phyloP scores from a whole-genome alignment of 2,113 vertebrate genomes.

The Leuciscus idus region DNA sequence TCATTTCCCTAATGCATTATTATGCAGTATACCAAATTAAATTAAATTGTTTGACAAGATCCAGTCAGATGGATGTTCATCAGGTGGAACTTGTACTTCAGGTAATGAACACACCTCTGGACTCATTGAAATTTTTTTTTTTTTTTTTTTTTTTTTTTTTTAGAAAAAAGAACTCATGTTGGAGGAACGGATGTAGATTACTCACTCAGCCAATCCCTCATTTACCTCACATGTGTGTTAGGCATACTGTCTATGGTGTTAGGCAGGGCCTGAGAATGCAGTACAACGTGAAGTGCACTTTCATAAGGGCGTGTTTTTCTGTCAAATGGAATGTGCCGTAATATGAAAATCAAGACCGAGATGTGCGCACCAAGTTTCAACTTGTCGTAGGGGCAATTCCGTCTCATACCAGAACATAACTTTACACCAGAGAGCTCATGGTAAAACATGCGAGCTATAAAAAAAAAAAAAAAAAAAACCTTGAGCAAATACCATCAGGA shows the following conservation, averaged over 20 bases:
- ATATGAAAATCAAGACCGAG: slow-evolving; percentile 29
- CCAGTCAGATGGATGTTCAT: not conserved
- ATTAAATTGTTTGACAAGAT: not conserved
- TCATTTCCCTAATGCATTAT: not conserved
- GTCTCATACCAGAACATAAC: slow-evolving; percentile 36
- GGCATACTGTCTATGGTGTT: not conserved
- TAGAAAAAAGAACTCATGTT: not conserved
- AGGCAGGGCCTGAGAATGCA: not conserved
- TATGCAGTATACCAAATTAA: not conserved
- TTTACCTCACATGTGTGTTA: slow-evolving; percentile 14
- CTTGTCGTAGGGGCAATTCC: slow-evolving; percentile 46
- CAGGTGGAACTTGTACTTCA: not conserved
- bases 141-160: no score
- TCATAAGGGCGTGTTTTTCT: not conserved
- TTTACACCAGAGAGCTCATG: not conserved
- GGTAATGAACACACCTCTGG: not conserved
- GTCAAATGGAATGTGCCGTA: slow-evolving; percentile 28
- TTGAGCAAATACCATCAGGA: not conserved
- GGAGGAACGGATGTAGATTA: not conserved
- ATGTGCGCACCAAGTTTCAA: slow-evolving; percentile 32
- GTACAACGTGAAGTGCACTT: not conserved
- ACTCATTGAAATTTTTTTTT: not conserved
- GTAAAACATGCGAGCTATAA: not conserved
- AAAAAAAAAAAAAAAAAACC: not conserved
- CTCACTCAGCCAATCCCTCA: slow-evolving; percentile 28